Evolutionary conservation across 2,113 vertebrate species (phyloP).

Genomic region (Anarrhichthys ocellatus): DNA sequence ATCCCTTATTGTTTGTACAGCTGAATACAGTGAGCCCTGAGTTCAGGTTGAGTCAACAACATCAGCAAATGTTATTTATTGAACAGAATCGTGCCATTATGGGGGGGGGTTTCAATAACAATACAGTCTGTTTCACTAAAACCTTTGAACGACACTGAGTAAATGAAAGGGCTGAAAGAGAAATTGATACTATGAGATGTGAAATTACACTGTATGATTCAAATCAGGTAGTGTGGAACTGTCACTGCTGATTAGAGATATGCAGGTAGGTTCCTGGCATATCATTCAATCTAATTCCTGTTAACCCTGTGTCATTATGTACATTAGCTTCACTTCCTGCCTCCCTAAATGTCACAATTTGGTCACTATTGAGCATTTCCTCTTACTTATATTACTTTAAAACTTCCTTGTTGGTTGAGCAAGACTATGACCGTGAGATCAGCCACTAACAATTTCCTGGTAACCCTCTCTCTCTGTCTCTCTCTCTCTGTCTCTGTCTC

Average conservation of each 20-base stretch:
- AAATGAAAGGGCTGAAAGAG: background rate
- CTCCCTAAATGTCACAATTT: slow-evolving; percentile 19
- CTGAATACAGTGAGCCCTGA: slow-evolving; percentile 26
- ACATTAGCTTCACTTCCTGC: slow-evolving; percentile 23
- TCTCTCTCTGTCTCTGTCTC: background rate
- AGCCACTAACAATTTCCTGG: slow-evolving; percentile 58
- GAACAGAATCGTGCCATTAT: background rate
- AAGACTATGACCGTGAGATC: slow-evolving; percentile 31
- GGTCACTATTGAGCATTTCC: background rate
- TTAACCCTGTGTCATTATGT: slow-evolving; percentile 2
- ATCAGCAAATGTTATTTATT: background rate
- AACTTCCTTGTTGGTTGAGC: slow-evolving; percentile 61
- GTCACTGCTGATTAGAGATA: background rate
- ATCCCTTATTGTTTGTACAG: slow-evolving; percentile 38
- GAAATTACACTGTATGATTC: background rate
- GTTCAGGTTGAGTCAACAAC: slow-evolving; percentile 24
- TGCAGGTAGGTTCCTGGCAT: slow-evolving; percentile 29
- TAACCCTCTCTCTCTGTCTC: background rate
- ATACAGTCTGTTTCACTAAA: background rate
- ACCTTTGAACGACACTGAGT: background rate
- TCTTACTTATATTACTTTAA: slow-evolving; percentile 1
- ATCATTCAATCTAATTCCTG: slow-evolving; percentile 45
- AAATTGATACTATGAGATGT: background rate
- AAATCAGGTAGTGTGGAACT: slow-evolving; percentile 15
- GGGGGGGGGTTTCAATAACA: background rate